phyloP scores from a whole-genome alignment of 1,140 invertebrate species.

The Pseudomyrmex gracilis region DNA sequence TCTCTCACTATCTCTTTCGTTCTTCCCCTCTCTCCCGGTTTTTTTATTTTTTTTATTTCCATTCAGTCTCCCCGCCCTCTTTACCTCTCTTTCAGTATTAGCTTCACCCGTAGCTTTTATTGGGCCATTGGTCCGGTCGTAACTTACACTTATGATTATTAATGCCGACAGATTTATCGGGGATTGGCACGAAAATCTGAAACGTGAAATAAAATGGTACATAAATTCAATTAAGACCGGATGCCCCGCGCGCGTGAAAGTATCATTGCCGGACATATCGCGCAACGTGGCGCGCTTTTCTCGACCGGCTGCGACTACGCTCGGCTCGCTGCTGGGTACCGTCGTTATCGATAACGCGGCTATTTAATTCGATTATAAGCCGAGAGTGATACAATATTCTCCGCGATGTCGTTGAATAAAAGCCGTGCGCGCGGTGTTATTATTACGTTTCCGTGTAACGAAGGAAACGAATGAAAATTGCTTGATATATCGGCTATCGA shows the following conservation, averaged over 20 bases:
- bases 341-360: slow-evolving; percentile 42
- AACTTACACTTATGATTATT: slow-evolving; percentile 84
- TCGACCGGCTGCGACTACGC: slow-evolving; percentile 18
- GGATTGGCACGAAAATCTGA: slow-evolving; percentile 78
- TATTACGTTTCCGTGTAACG: not conserved
- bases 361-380: slow-evolving; percentile 46
- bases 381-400: slow-evolving; percentile 47
- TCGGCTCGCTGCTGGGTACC: slow-evolving; percentile 17
- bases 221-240: slow-evolving; percentile 77
- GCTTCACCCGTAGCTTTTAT: slow-evolving; percentile 80
- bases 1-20: slow-evolving; percentile 35
- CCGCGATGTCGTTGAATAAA: not conserved
- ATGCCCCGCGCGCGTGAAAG: slow-evolving; percentile 38
- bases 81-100: slow-evolving; percentile 71
- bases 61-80: slow-evolving; percentile 30
- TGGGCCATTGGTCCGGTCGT: slow-evolving; percentile 76
- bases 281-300: slow-evolving; percentile 12
- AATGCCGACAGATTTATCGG: slow-evolving; percentile 83
- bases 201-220: slow-evolving; percentile 76
- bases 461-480: slow-evolving; percentile 22
- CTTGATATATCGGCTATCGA: slow-evolving; percentile 2
- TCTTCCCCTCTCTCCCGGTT: slow-evolving; percentile 26
- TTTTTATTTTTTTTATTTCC: slow-evolving; percentile 45
- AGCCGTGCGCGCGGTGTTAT: not conserved
- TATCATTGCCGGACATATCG: slow-evolving; percentile 29